These are phyloP conservation scores for Diaphora mendica DNA, from an alignment of 2,888 invertebrate species.

Conservation along the genomic window DNA sequence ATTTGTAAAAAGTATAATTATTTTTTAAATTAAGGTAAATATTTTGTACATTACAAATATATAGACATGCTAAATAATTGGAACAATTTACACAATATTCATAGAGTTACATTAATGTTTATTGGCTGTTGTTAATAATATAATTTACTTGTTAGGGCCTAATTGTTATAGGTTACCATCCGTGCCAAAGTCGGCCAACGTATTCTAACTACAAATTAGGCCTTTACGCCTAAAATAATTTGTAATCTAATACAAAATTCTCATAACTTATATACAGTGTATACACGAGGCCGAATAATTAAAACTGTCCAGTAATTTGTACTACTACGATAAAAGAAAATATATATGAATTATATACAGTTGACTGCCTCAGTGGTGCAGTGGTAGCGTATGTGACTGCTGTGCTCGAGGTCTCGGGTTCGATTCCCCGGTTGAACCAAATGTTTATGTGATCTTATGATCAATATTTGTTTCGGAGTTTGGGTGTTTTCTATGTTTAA, in stretches of 20 bases:
- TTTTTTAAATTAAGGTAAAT: slow-evolving; percentile 23
- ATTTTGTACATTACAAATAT: slow-evolving; percentile 33
- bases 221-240: slow-evolving; percentile 27
- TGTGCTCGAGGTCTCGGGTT: no score
- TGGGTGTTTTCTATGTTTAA: no score
- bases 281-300: background rate
- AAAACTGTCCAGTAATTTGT: background rate
- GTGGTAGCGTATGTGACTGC: no score
- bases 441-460: no score
- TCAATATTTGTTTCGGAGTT: no score
- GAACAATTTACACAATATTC: slow-evolving; percentile 45
- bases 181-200: slow-evolving; percentile 70
- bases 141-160: slow-evolving; percentile 51
- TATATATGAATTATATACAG: no score
- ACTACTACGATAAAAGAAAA: background rate
- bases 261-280: background rate
- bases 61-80: slow-evolving; percentile 49
- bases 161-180: slow-evolving; percentile 66
- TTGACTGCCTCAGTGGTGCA: no score
- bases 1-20: slow-evolving; percentile 27
- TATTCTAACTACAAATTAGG: slow-evolving; percentile 46
- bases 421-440: no score
- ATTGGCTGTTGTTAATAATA: slow-evolving; percentile 49
- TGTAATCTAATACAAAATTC: slow-evolving; percentile 5
- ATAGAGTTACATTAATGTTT: slow-evolving; percentile 41